phyloP scores from a whole-genome alignment of 2,888 invertebrate genomes.

The Ellobium chinense region DNA sequence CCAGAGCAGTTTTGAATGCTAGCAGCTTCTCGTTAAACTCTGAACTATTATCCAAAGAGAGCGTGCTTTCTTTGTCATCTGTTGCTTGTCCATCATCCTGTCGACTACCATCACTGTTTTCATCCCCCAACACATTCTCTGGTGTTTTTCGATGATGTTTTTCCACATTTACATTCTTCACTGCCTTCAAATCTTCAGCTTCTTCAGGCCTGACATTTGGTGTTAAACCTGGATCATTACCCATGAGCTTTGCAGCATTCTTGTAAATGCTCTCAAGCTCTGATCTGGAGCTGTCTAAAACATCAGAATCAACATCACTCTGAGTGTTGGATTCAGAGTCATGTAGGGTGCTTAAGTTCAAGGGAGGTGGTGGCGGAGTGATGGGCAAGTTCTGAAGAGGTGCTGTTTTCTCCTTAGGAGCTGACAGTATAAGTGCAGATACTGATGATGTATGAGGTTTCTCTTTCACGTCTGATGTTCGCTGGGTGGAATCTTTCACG shows the following conservation, averaged over 20 bases:
- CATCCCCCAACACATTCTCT: not conserved
- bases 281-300: constrained; percentile 57
- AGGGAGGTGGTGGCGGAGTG: constrained; percentile 45
- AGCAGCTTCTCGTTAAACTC: constrained; percentile 23
- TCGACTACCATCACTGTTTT: not conserved
- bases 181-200: not conserved
- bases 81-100: not conserved
- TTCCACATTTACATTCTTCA: not conserved
- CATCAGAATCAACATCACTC: constrained; percentile 54
- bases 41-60: constrained; percentile 1
- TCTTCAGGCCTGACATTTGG: no score
- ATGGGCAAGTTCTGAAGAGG: constrained; percentile 17
- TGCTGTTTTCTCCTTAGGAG: constrained; percentile 5
- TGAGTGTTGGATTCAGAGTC: constrained; percentile 48
- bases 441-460: constrained; percentile 2
- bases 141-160: not conserved
- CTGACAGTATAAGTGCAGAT: constrained; percentile 20
- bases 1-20: not conserved
- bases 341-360: not conserved
- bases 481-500: not conserved
- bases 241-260: not conserved
- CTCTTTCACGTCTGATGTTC: not conserved
- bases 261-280: constrained; percentile 55
- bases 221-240: not conserved
- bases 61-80: not conserved